phyloP scores from a whole-genome alignment of 2,888 invertebrate species.

The Melanostoma mellinum region DNA sequence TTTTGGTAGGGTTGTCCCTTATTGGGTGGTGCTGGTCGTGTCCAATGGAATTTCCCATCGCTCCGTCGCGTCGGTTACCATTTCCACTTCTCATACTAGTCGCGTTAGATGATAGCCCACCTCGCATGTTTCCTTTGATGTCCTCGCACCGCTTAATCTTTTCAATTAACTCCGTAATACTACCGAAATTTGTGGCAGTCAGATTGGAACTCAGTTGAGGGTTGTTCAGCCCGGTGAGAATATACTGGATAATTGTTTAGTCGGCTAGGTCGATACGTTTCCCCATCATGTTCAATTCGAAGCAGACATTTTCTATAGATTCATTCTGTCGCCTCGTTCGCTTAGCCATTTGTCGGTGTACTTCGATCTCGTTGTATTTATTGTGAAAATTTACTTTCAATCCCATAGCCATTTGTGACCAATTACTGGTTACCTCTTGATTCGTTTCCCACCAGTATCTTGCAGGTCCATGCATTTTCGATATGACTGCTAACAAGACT shows the following conservation, averaged over 20 bases:
- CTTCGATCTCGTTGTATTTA: constrained; percentile 19
- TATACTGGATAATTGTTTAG: constrained; percentile 29
- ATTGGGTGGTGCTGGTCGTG: background rate
- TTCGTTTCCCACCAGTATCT: constrained; percentile 16
- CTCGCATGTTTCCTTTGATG: constrained; percentile 11
- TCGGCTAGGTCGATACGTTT: constrained; percentile 7
- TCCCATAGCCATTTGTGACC: constrained; percentile 18
- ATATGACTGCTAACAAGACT: constrained; percentile 12
- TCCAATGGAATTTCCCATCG: constrained; percentile 3
- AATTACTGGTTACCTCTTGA: constrained; percentile 13
- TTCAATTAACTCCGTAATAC: constrained; percentile 20
- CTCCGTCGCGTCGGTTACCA: background rate
- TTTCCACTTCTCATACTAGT: constrained; percentile 1
- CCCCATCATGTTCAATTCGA: constrained; percentile 29
- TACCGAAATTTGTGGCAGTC: constrained; percentile 15
- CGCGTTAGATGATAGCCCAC: background rate
- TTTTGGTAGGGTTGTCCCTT: background rate
- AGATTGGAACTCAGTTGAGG: constrained; percentile 26
- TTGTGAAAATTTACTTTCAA: constrained; percentile 8
- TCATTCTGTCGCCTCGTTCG: constrained; percentile 15
- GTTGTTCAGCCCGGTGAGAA: constrained; percentile 29
- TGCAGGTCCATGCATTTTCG: constrained; percentile 24
- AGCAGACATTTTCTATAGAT: constrained; percentile 20
- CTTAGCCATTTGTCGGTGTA: constrained; percentile 18
- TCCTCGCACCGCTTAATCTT: constrained; percentile 20